phyloP scores from a whole-genome alignment of 2,797 vertebrate species.

The Acanthiza pusilla region DNA sequence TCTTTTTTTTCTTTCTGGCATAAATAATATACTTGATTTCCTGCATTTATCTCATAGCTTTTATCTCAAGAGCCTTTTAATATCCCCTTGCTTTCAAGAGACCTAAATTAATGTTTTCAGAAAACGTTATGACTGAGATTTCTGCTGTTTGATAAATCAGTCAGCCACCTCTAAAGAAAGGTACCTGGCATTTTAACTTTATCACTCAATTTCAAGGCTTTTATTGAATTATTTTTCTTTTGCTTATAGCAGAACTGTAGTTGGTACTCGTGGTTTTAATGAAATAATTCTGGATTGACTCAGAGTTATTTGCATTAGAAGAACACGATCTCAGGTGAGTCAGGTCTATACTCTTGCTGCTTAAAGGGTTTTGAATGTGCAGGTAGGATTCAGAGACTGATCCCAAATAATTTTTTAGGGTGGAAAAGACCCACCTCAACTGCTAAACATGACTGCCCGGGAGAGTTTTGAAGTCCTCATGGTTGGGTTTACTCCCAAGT shows the following conservation, averaged over 20 bases:
- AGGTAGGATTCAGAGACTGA: not conserved
- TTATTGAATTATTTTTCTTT: not conserved
- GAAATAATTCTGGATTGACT: not conserved
- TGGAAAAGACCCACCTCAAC: not conserved
- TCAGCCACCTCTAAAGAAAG: not conserved
- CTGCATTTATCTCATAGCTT: not conserved
- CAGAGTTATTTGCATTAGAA: not conserved
- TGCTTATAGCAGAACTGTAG: not conserved
- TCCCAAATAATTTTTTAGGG: not conserved
- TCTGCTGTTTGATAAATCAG: not conserved
- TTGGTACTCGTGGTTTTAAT: not conserved
- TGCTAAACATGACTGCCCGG: not conserved
- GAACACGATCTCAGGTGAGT: not conserved
- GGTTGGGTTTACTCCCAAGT: not conserved
- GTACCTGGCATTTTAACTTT: not conserved
- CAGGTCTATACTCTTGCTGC: not conserved
- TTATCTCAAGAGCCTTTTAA: conserved; percentile 32
- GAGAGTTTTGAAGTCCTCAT: not conserved
- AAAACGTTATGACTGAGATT: not conserved
- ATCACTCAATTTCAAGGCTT: not conserved
- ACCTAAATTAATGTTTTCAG: conserved; percentile 15
- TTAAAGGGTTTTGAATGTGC: not conserved
- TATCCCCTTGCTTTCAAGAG: conserved; percentile 18
- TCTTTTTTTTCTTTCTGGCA: not conserved
- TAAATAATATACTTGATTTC: not conserved